Percentiles rank a stretch among this genome's conserved stretches.
phyloP scores from a whole-genome alignment of 2,797 vertebrate genomes.

The Paguma larvata region DNA sequence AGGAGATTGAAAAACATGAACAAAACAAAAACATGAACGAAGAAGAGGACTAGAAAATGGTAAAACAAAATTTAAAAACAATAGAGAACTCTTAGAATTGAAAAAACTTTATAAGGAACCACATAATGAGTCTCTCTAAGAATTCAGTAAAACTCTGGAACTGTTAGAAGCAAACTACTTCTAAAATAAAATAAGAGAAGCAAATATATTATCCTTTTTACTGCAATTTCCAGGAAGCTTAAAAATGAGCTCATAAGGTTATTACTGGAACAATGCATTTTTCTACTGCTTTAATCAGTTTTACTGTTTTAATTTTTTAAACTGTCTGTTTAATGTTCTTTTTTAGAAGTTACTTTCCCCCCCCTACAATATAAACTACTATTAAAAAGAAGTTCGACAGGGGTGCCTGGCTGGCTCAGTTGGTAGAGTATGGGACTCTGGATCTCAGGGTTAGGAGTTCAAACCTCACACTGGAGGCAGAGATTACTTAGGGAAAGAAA shows the following conservation, averaged over 20 bases:
- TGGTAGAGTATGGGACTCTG: not conserved
- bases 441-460: not conserved
- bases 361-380: not conserved
- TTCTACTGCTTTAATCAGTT: not conserved
- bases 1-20: not conserved
- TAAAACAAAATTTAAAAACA: not conserved
- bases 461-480: not conserved
- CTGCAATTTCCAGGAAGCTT: not conserved
- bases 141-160: constrained; percentile 29
- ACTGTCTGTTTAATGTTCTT: not conserved
- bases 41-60: not conserved
- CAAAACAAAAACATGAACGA: not conserved
- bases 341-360: not conserved
- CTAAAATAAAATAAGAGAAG: not conserved
- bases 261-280: constrained; percentile 15
- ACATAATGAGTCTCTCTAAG: not conserved
- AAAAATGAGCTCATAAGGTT: not conserved
- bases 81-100: not conserved
- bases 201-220: not conserved
- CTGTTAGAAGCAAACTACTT: constrained; percentile 18
- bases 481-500: not conserved
- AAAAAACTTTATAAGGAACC: not conserved
- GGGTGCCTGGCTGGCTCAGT: not conserved
- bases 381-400: not conserved
- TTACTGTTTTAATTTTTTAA: constrained; percentile 8